Base-by-base conservation (phyloP, 2,797 vertebrate species). In the Tapirus indicus region DNA sequence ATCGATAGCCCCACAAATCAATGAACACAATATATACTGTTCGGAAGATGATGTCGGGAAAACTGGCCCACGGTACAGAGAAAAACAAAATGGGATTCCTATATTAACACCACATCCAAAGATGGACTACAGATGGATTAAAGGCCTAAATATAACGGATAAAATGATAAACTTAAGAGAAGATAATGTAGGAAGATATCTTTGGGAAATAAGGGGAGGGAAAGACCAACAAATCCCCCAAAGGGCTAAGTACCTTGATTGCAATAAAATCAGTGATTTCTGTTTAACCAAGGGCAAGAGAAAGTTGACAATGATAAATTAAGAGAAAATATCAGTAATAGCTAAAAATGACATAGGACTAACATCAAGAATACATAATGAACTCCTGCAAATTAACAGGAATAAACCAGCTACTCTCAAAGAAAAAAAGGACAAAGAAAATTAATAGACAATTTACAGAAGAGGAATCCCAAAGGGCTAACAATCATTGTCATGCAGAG, bases 201-300 rank as follows among this genome's bases (percentile, higher is more conserved):
- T 88, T 80, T 80, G 58, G 80, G 18, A 95, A 80, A 69, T 79
- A 96, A 62, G 27, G 17, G 29, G 58, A 87, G 12, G 20, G 20
- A 52, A 95, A 74, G 44, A 78, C 47, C 25, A 89, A 89, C 25
- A 79, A 80, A 79, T 56, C 20, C 17, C 49, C 23, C 4, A 25
- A 78, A 87, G 44, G 7, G 25, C 18, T 91, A 91, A 94, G n/a
- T 68, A 88, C 7, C 93, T 38, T 77, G 62, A 87, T 35, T 89
- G 52, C 32, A 91, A 85, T 52, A 97, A 91, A 95, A 83, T 92
- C 25, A 86, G 44, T 69, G 35, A 85, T 90, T 92, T 96, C 83
- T 90, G 5, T 77, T 89, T 86, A 95, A 91, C 27, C 35, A 90
- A 68, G 7, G 52, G 29, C 2, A 91, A 87, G 29, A 71, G 60